Evolutionary conservation across 2,797 vertebrate genomes (phyloP).

Genomic region (Neopelma chrysocephalum): DNA sequence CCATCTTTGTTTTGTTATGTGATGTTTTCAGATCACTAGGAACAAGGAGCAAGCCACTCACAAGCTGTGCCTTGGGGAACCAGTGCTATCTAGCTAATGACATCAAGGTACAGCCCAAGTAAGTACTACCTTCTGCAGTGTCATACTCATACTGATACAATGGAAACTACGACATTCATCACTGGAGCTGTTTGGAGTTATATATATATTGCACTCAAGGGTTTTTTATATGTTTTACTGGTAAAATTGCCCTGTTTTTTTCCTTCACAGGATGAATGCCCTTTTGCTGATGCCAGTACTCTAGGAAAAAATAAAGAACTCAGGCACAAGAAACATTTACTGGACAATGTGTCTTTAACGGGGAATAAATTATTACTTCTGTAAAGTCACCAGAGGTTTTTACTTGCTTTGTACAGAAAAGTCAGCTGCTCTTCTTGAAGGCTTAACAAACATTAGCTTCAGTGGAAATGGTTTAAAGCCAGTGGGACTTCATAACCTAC

Average conservation of each 20-base stretch:
- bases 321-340: neutral
- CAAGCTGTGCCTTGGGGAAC: neutral
- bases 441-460: constrained; percentile 14
- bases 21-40: neutral
- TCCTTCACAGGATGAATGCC: neutral
- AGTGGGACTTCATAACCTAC: neutral
- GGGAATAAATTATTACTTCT: constrained; percentile 18
- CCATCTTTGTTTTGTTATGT: neutral
- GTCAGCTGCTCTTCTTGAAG: constrained; percentile 3
- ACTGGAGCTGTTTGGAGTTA: neutral
- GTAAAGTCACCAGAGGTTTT: constrained; percentile 9
- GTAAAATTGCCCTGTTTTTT: neutral
- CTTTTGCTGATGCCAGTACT: neutral
- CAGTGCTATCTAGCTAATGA: neutral
- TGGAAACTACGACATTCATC: neutral
- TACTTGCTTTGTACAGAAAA: constrained; percentile 5
- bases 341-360: neutral
- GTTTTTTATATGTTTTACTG: neutral
- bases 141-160: neutral
- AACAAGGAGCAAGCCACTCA: neutral
- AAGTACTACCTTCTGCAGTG: neutral
- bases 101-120: neutral
- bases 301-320: neutral
- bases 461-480: neutral
- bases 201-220: neutral